Evolutionary conservation across 1,140 invertebrate species (phyloP), one percentile per base, ranked within the genome.

Genomic region (Bombus haemorrhoidalis): DNA sequence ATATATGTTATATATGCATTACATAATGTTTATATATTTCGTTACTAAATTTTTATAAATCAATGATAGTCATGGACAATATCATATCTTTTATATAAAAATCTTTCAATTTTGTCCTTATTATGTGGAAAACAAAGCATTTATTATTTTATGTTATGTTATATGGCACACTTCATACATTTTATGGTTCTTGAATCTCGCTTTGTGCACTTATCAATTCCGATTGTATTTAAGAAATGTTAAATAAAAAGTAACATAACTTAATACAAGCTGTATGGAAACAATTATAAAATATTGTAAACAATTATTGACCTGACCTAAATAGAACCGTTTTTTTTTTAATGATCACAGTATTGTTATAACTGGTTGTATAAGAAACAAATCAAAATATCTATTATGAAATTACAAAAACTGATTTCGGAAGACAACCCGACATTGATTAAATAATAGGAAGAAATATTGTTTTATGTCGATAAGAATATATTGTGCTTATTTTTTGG

Each of bases 201-300:
- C 43, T 85, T 85, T 81, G 77, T 85, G 83, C 83, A 85, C 53
- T 81, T 37, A 43, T 85, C 83, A 85, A 85, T 85, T 85, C 77
- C 83, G 37, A 66, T 66, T 72, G 34, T 81, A 59, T 53, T 83
- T 32, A 22, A 74, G 10, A 39, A 43, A 34, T 37, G 2, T 81
- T 43, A 41, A n/a, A 22, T 62, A 34, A 62, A 69, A 12, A 43
- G 13, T 64, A 25, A 57, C 9, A 34, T 66, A 83, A 43, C 71
- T 34, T 59, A 79, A 78, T 79, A 84, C 41, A 57, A 66, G 12
- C 6, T 37, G 32, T 41, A 28, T 57, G 34, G 5, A 84, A 84
- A 68, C 62, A 43, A 83, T 39, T 53, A 76, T 68, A 39, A 83
- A 66, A 34, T 59, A 59, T 77, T 68, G 8, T 8, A 37, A 53